Evolutionary conservation across 1,140 invertebrate species (phyloP).

Genomic region (Platyscapa corneri): DNA sequence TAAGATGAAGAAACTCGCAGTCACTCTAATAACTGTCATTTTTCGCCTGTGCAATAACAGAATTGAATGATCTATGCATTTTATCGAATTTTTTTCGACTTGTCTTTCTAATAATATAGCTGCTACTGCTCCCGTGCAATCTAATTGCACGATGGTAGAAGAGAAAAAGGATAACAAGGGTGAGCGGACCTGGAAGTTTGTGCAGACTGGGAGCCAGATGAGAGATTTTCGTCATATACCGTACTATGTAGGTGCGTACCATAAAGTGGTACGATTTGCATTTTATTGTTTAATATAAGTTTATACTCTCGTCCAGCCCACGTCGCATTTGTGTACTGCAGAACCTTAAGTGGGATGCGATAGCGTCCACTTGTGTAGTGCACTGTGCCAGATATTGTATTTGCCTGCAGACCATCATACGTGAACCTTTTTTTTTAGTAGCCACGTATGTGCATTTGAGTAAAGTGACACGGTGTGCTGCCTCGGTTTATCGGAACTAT

Average conservation of each 20-base stretch:
- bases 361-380: background rate
- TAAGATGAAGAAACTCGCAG: slow-evolving; percentile 20
- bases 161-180: background rate
- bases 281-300: slow-evolving; percentile 67
- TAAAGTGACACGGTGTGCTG: background rate
- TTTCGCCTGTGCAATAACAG: no score
- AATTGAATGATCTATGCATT: background rate
- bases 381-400: slow-evolving; percentile 11
- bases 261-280: slow-evolving; percentile 61
- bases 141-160: background rate
- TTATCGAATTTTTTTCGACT: background rate
- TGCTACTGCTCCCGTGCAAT: background rate
- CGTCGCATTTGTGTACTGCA: background rate
- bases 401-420: slow-evolving; percentile 20
- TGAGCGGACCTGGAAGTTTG: background rate
- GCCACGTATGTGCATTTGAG: slow-evolving; percentile 32
- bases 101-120: background rate
- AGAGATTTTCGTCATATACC: slow-evolving; percentile 3
- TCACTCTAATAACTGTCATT: background rate
- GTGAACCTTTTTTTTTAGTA: slow-evolving; percentile 38
- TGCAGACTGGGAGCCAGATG: no score
- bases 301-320: slow-evolving; percentile 52
- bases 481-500: background rate
- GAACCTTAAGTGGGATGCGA: slow-evolving; percentile 14
- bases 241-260: background rate